Percentiles rank a stretch among this genome's conserved stretches.
Evolutionary conservation across 2,797 vertebrate genomes (phyloP).

Genomic region (Nyctalus aviator): DNA sequence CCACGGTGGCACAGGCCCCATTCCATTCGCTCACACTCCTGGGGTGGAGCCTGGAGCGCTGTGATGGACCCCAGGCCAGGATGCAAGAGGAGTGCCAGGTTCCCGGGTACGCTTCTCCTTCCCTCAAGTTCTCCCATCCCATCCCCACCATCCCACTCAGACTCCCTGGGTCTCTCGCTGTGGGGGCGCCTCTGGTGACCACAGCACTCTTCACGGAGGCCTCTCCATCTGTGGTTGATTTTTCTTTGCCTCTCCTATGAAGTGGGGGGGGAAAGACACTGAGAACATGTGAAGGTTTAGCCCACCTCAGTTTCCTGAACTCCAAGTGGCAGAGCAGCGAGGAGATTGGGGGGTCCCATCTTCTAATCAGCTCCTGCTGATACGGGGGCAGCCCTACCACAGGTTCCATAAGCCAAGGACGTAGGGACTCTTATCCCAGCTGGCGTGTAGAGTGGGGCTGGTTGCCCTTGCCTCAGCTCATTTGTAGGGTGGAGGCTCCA

Average conservation of each 20-base stretch:
- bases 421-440: neutral
- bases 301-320: neutral
- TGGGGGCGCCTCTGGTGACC: neutral
- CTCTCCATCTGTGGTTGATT: neutral
- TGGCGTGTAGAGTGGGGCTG: neutral
- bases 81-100: neutral
- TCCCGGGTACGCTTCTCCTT: neutral
- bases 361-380: neutral
- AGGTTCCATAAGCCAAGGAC: neutral
- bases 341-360: neutral
- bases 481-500: neutral
- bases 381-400: neutral
- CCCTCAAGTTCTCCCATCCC: neutral
- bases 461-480: neutral
- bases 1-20: neutral
- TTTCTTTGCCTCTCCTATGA: constrained; percentile 34
- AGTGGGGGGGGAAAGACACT: neutral
- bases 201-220: neutral
- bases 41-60: neutral
- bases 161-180: neutral
- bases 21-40: neutral
- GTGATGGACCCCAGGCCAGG: neutral
- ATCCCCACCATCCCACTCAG: neutral
- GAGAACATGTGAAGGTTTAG: constrained; percentile 23
- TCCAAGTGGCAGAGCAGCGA: neutral